phyloP scores from a whole-genome alignment of 92 coral and sea anemone species.

The Palythoa grandis region DNA sequence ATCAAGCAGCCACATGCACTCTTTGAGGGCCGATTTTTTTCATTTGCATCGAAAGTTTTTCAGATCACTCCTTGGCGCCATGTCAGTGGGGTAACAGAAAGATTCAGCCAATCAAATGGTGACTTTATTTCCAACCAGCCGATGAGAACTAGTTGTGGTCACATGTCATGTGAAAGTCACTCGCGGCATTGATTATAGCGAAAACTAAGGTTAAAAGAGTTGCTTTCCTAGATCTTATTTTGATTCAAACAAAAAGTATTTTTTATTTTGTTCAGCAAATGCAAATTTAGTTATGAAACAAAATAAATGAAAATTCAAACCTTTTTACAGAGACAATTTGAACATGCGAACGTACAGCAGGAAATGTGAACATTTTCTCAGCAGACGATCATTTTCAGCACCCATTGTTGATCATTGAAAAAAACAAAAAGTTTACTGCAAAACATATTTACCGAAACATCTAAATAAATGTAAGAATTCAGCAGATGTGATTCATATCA shows the following conservation, averaged over 20 bases:
- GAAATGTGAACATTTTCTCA: too few relatives aligned
- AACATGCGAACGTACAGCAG: neutral
- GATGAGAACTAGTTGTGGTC: neutral
- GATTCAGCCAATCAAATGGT: neutral
- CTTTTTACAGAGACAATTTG: neutral
- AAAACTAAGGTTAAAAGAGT: neutral
- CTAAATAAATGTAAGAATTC: neutral
- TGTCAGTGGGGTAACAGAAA: too few relatives aligned
- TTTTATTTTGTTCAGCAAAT: neutral
- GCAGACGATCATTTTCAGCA: too few relatives aligned
- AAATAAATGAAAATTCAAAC: neutral
- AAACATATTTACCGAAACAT: neutral
- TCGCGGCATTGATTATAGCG: neutral
- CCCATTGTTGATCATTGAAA: neutral
- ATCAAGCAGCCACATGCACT: too few relatives aligned
- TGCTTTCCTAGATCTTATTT: neutral
- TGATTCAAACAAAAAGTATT: neutral
- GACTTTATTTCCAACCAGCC: neutral
- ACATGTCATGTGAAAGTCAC: neutral
- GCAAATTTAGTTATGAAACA: neutral
- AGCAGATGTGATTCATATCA: too few relatives aligned
- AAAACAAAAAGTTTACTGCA: neutral
- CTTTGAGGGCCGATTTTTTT: too few relatives aligned
- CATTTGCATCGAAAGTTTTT: too few relatives aligned
- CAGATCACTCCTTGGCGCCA: too few relatives aligned